Evolutionary conservation across 2,797 vertebrate genomes (phyloP).

Genomic region (Melanotaenia trifasciata): DNA sequence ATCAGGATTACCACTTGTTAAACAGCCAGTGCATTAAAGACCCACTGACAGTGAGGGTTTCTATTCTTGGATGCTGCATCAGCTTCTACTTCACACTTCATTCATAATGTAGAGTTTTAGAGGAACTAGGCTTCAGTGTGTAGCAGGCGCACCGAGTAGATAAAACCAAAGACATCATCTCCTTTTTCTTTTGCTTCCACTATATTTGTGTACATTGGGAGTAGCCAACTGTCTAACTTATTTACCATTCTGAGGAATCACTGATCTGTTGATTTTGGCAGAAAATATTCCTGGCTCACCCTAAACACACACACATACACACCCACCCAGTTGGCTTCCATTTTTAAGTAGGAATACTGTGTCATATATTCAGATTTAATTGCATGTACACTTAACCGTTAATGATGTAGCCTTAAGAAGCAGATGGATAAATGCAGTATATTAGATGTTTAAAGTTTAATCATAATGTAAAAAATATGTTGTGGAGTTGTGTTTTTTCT

Average conservation of each 20-base stretch:
- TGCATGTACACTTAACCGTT: not conserved
- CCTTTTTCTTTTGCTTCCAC: no score
- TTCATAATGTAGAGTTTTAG: constrained; percentile 13
- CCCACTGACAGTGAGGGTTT: not conserved
- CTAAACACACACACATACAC: constrained; percentile 30
- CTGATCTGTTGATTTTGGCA: constrained; percentile 7
- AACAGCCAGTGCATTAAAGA: no score
- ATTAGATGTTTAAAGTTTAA: not conserved
- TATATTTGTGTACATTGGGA: not conserved
- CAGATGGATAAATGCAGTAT: not conserved
- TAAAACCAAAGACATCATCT: no score
- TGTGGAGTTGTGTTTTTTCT: not conserved
- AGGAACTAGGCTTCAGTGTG: not conserved
- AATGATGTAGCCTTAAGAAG: not conserved
- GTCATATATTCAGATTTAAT: constrained; percentile 16
- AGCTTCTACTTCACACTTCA: not conserved
- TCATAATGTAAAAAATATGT: not conserved
- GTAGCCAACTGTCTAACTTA: constrained; percentile 9
- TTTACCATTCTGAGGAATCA: constrained; percentile 47
- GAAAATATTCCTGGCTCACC: constrained; percentile 37
- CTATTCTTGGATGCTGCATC: not conserved
- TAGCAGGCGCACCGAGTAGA: no score
- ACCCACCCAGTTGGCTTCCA: not conserved
- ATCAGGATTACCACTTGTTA: not conserved
- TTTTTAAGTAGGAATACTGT: not conserved